These are phyloP conservation scores for Cirrhinus mrigala DNA, from an alignment of 2,797 vertebrate species.

Conservation along the genomic window DNA sequence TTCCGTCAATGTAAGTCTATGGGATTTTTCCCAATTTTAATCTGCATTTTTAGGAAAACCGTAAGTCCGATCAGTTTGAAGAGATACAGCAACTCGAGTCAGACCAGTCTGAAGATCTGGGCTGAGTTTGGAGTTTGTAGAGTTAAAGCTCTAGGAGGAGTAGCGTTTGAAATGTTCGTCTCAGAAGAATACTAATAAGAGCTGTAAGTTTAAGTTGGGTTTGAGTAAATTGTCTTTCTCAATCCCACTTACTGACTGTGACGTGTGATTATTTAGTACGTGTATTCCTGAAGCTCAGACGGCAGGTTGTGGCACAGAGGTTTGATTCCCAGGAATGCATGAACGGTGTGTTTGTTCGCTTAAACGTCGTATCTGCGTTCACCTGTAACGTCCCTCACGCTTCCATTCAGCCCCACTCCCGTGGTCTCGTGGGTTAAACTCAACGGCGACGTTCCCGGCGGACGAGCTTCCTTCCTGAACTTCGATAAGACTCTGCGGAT, in stretches of 20 bases:
- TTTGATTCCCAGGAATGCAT: not conserved
- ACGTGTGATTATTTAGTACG: not conserved
- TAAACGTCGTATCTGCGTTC: not conserved
- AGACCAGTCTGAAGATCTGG: too few relatives aligned
- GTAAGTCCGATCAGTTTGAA: too few relatives aligned
- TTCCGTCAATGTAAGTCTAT: too few relatives aligned
- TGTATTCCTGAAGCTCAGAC: not conserved
- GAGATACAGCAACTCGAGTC: too few relatives aligned
- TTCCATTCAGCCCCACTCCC: slow-evolving; percentile 87
- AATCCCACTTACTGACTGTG: not conserved
- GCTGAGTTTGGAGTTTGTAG: too few relatives aligned
- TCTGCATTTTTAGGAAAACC: too few relatives aligned
- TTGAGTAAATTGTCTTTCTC: too few relatives aligned
- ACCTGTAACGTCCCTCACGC: not conserved
- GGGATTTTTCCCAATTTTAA: too few relatives aligned
- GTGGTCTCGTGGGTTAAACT: slow-evolving; percentile 91
- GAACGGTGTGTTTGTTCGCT: not conserved
- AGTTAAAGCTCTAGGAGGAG: too few relatives aligned
- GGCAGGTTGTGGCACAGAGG: not conserved
- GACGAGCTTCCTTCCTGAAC: slow-evolving; percentile 84
- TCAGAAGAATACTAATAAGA: too few relatives aligned
- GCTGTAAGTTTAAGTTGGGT: too few relatives aligned
- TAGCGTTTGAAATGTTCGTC: too few relatives aligned
- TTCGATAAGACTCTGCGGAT: slow-evolving; percentile 93
- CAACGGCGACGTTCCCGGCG: slow-evolving; percentile 85